Conservation (phyloP, 2,888 invertebrate species). For the Torymus texanus region DNA sequence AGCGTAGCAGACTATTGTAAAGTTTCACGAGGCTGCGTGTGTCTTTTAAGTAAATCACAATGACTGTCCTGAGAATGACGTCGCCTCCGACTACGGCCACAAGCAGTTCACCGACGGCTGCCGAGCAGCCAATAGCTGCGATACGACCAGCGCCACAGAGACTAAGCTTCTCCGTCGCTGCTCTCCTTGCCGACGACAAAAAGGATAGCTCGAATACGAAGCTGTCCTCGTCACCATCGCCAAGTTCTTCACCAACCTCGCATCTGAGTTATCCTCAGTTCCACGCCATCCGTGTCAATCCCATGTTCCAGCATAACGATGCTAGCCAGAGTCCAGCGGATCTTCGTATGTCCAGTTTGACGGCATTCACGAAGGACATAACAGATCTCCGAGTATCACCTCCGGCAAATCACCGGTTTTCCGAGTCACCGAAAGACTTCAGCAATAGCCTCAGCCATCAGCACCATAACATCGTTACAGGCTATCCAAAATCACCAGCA, state of each 20-base stretch:
- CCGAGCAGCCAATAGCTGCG: constrained; percentile 57
- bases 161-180: constrained; percentile 79
- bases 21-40: too few species aligned
- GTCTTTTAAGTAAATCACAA: constrained; percentile 43
- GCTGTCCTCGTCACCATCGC: constrained; percentile 4
- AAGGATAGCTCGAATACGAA: constrained; percentile 49
- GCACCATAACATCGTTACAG: background rate
- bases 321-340: constrained; percentile 50
- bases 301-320: constrained; percentile 56
- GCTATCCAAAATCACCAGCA: constrained; percentile 64
- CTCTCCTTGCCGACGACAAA: constrained; percentile 77
- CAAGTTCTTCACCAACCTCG: constrained; percentile 41
- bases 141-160: constrained; percentile 68
- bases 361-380: constrained; percentile 57
- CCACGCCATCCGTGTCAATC: constrained; percentile 40
- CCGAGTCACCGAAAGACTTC: constrained; percentile 54
- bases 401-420: constrained; percentile 24
- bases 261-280: constrained; percentile 39
- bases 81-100: constrained; percentile 70
- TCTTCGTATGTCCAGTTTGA: constrained; percentile 49
- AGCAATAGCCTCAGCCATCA: constrained; percentile 50
- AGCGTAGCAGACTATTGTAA: background rate
- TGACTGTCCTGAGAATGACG: constrained; percentile 73
- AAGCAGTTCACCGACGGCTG: constrained; percentile 67
- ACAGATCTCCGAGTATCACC: constrained; percentile 34